These are phyloP conservation scores for Branchinecta sandiegonensis DNA, from an alignment of 2,888 invertebrate genomes.

Conservation along the genomic window DNA sequence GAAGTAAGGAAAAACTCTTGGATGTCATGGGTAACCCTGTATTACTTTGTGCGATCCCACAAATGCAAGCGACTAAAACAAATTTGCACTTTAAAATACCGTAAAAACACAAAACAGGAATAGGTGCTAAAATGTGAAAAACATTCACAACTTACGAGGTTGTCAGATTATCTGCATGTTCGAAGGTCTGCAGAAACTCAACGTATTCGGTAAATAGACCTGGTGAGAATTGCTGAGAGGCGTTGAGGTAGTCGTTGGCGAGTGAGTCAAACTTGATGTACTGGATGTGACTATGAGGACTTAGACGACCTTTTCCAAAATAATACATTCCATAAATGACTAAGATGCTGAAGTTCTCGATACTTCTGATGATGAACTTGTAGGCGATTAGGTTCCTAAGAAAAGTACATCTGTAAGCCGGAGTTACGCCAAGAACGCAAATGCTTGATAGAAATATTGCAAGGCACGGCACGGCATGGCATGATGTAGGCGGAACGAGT, in stretches of 20 bases:
- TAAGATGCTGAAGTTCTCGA: conserved; percentile 37
- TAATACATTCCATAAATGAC: conserved; percentile 36
- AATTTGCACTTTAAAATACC: not conserved
- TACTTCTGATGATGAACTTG: conserved; percentile 37
- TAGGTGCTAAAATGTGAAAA: no score
- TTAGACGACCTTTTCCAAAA: conserved; percentile 34
- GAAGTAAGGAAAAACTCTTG: not conserved
- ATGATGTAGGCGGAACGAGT: no score
- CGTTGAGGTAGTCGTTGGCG: conserved; percentile 35
- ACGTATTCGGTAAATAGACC: conserved; percentile 31
- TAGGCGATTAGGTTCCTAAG: conserved; percentile 36
- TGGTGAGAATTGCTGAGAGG: conserved; percentile 35
- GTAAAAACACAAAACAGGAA: no score
- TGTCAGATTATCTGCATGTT: conserved; percentile 22
- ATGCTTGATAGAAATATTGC: no score
- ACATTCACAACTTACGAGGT: conserved; percentile 19
- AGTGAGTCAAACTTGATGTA: conserved; percentile 35
- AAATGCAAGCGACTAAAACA: not conserved
- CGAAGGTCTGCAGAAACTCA: conserved; percentile 27
- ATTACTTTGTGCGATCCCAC: not conserved
- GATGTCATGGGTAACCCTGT: not conserved
- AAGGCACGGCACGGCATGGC: no score
- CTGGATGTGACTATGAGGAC: conserved; percentile 32
- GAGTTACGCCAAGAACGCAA: no score
- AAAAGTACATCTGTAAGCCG: not conserved